These are phyloP conservation scores for Oreonectes daqikongensis DNA, from an alignment of 2,797 vertebrate genomes.

Conservation along the genomic window DNA sequence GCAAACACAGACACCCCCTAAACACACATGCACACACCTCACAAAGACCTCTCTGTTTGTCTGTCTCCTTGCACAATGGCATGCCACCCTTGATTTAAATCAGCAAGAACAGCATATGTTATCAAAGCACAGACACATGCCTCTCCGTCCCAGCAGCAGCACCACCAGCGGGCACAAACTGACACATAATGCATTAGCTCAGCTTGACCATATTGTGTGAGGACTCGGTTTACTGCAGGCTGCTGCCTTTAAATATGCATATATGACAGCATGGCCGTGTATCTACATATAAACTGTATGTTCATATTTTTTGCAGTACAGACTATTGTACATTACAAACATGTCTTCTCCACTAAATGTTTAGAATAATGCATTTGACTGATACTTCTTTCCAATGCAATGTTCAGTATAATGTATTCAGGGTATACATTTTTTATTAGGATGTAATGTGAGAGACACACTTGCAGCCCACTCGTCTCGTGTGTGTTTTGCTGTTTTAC, in stretches of 20 bases:
- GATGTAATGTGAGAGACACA: not conserved
- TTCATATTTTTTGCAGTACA: not conserved
- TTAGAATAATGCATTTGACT: not conserved
- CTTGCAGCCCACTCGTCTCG: not conserved
- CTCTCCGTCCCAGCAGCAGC: slow-evolving; percentile 39
- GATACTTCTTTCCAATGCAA: not conserved
- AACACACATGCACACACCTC: slow-evolving; percentile 15
- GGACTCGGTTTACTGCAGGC: not conserved
- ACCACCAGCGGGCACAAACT: slow-evolving; percentile 22
- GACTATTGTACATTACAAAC: not conserved
- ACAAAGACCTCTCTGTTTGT: slow-evolving; percentile 44
- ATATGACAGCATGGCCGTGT: not conserved
- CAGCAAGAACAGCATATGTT: slow-evolving; percentile 52
- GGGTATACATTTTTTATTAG: not conserved
- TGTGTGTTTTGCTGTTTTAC: not conserved
- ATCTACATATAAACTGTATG: not conserved
- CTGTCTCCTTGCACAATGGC: slow-evolving; percentile 38
- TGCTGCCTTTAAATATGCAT: not conserved
- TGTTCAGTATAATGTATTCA: not conserved
- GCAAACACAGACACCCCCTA: slow-evolving; percentile 1
- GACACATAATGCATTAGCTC: slow-evolving; percentile 32
- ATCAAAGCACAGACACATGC: slow-evolving; percentile 58
- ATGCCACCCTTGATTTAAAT: slow-evolving; percentile 42
- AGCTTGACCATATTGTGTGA: slow-evolving; percentile 8
- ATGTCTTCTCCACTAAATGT: not conserved